These are phyloP conservation scores for Mobula hypostoma DNA, from an alignment of 2,113 vertebrate genomes.

Conservation along the genomic window DNA sequence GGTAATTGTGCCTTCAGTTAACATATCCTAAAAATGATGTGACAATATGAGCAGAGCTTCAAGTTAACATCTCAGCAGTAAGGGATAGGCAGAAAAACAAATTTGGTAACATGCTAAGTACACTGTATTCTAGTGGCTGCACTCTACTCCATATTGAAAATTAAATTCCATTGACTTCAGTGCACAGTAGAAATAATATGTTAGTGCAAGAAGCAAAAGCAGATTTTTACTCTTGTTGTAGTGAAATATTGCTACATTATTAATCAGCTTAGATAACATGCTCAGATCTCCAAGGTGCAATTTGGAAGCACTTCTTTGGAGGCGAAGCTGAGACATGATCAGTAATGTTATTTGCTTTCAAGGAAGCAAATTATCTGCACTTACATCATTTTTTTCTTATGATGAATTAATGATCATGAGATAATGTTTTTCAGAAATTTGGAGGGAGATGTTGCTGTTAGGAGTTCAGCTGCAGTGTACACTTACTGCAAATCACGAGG, in stretches of 20 bases:
- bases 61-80: no score
- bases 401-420: neutral
- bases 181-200: no score
- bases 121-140: no score
- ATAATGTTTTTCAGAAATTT: conserved; percentile 65
- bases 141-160: no score
- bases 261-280: neutral
- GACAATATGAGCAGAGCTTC: no score
- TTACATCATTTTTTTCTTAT: neutral
- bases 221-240: neutral
- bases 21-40: no score
- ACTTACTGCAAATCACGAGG: conserved; percentile 89
- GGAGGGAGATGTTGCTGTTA: conserved; percentile 81
- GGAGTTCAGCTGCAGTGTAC: conserved; percentile 83
- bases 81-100: no score
- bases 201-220: no score
- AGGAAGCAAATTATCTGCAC: neutral
- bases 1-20: no score
- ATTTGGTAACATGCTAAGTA: no score
- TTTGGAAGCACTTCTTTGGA: neutral
- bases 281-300: neutral
- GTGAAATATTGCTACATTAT: neutral
- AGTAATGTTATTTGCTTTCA: neutral
- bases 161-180: no score
- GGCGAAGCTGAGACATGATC: neutral